Evolutionary conservation across 2,888 invertebrate genomes (phyloP).

Genomic region (Polyommatus iphigenia): DNA sequence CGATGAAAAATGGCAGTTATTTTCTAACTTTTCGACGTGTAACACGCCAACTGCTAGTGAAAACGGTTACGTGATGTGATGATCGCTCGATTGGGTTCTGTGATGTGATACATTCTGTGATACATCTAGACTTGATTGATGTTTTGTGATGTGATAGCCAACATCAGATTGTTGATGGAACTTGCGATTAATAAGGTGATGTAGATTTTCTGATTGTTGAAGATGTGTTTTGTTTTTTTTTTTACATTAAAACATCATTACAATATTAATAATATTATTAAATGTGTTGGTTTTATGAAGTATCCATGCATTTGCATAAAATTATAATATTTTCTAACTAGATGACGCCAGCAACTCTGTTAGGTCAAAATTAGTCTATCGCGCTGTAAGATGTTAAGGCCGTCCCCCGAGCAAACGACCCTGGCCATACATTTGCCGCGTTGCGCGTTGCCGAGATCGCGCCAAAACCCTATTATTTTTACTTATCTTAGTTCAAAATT

Average conservation of each 20-base stretch:
- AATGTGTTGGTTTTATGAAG: too few species aligned
- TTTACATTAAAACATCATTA: background rate
- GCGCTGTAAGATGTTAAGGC: too few species aligned
- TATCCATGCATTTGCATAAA: too few species aligned
- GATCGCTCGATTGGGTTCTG: constrained; percentile 17
- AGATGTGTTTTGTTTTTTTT: background rate
- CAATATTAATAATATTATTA: too few species aligned
- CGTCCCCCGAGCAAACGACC: too few species aligned
- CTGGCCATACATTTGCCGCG: too few species aligned
- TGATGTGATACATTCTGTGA: constrained; percentile 14
- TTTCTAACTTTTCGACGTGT: constrained; percentile 38
- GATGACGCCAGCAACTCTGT: too few species aligned
- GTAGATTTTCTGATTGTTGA: background rate
- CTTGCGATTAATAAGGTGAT: background rate
- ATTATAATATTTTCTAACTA: too few species aligned
- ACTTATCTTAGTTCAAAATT: too few species aligned
- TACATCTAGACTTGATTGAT: background rate
- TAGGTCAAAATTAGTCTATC: too few species aligned
- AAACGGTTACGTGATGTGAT: constrained; percentile 27
- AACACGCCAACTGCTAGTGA: constrained; percentile 32
- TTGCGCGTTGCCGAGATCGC: too few species aligned
- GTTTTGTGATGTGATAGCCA: constrained; percentile 10
- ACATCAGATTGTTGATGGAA: background rate
- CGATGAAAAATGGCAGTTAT: constrained; percentile 38
- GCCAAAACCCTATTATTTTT: too few species aligned